Conservation (phyloP, 2,888 invertebrate genomes). For the Axea sp. region DNA sequence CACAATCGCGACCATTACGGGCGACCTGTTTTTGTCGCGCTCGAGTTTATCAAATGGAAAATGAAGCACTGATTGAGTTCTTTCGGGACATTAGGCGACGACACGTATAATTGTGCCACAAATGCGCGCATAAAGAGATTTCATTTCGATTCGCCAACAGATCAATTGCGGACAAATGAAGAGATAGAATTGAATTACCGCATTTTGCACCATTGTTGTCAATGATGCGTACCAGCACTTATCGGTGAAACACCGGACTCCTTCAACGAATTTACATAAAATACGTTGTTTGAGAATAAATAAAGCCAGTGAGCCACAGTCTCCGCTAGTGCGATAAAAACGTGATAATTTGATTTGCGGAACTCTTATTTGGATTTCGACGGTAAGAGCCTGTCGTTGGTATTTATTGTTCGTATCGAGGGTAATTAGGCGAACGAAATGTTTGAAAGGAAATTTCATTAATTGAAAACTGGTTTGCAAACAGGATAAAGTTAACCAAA, state of each 20-base stretch:
- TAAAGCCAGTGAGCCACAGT: conserved; percentile 26
- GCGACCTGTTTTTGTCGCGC: not conserved
- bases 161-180: conserved; percentile 52
- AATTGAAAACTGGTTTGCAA: not conserved
- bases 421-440: conserved; percentile 9
- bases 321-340: conserved; percentile 11
- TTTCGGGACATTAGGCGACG: conserved; percentile 28
- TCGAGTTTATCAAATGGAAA: conserved; percentile 20
- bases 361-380: conserved; percentile 38
- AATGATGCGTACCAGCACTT: conserved; percentile 30
- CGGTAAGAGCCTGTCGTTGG: conserved; percentile 8
- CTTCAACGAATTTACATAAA: conserved; percentile 39
- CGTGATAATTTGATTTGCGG: conserved; percentile 30
- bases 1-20: not conserved
- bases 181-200: conserved; percentile 47
- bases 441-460: conserved; percentile 21
- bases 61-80: conserved; percentile 11
- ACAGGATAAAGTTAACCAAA: not conserved
- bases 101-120: conserved; percentile 17
- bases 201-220: conserved; percentile 47
- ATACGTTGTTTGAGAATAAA: conserved; percentile 40
- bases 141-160: conserved; percentile 35
- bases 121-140: conserved; percentile 33
- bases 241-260: conserved; percentile 21
- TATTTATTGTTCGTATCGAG: conserved; percentile 21